Percentiles rank a stretch among this genome's conserved stretches.
Conservation (phyloP, 2,797 vertebrate genomes). For the Decapterus maruadsi region DNA sequence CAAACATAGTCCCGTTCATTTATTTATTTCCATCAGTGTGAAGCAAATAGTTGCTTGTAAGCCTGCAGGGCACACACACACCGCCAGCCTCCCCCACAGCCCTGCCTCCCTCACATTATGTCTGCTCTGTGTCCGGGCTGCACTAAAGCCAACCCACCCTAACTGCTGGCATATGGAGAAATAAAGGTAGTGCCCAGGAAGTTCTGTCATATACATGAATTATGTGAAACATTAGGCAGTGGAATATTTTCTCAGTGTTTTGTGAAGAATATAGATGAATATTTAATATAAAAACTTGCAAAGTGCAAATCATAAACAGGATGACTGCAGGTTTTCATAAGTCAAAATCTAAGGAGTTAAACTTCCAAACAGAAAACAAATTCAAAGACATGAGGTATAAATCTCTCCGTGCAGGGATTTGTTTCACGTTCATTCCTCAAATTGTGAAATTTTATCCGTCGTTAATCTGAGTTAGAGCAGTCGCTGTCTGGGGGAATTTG, state of each 20-base stretch:
- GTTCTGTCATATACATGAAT: neutral
- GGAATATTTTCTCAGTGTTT: neutral
- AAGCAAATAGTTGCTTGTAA: conserved; percentile 70
- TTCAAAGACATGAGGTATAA: neutral
- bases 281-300: neutral
- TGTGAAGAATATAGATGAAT: neutral
- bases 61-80: conserved; percentile 64
- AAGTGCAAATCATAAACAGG: neutral
- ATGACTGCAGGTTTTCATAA: neutral
- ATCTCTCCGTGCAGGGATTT: neutral
- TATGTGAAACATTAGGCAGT: neutral
- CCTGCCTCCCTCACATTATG: conserved; percentile 11
- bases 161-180: conserved; percentile 21
- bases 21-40: conserved; percentile 80
- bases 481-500: neutral
- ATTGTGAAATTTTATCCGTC: conserved; percentile 7
- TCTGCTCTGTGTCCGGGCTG: conserved; percentile 27
- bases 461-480: conserved; percentile 5
- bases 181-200: neutral
- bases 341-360: neutral
- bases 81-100: neutral
- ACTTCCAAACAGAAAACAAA: neutral
- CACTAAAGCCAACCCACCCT: conserved; percentile 23
- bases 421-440: conserved; percentile 4
- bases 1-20: conserved; percentile 80